Evolutionary conservation across 2,888 invertebrate genomes (phyloP).

Genomic region (Neria commutata): DNA sequence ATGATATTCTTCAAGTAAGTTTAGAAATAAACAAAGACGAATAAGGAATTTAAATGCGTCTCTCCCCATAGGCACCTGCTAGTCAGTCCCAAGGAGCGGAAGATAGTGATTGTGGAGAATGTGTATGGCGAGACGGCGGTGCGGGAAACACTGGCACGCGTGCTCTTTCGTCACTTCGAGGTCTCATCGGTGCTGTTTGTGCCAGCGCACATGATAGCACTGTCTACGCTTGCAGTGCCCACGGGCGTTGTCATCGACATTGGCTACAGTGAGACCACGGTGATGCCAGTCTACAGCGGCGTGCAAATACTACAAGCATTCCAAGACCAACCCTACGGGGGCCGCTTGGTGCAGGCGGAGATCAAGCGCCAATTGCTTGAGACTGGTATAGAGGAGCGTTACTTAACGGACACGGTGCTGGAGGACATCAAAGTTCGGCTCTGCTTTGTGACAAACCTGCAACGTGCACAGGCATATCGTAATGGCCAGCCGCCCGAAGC

Average conservation of each 20-base stretch:
- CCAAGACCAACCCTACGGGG: conserved; percentile 81
- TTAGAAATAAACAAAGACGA: too few species aligned
- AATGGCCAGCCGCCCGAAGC: conserved; percentile 59
- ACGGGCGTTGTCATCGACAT: conserved; percentile 86
- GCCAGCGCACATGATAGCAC: conserved; percentile 82
- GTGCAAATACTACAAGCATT: conserved; percentile 84
- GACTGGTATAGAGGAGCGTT: conserved; percentile 57
- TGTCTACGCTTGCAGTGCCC: conserved; percentile 81
- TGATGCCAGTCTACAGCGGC: conserved; percentile 85
- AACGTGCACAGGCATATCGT: conserved; percentile 68
- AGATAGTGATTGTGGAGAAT: conserved; percentile 91
- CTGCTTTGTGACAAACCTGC: conserved; percentile 83
- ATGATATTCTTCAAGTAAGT: conserved; percentile 83
- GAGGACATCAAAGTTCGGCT: conserved; percentile 85
- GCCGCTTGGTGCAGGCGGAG: conserved; percentile 73
- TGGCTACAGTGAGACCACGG: conserved; percentile 83
- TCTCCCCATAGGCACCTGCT: conserved; percentile 73
- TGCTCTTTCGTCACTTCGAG: conserved; percentile 92
- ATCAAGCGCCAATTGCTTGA: conserved; percentile 64
- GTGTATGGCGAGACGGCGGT: conserved; percentile 81
- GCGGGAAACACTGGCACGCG: conserved; percentile 86
- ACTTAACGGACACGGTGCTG: conserved; percentile 66
- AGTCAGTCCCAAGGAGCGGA: conserved; percentile 91
- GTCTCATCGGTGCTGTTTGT: conserved; percentile 81
- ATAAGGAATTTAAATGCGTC: neutral